Percentiles rank a stretch among this genome's conserved stretches.
phyloP scores from a whole-genome alignment of 2,113 vertebrate species.

The Rhombomys opimus region DNA sequence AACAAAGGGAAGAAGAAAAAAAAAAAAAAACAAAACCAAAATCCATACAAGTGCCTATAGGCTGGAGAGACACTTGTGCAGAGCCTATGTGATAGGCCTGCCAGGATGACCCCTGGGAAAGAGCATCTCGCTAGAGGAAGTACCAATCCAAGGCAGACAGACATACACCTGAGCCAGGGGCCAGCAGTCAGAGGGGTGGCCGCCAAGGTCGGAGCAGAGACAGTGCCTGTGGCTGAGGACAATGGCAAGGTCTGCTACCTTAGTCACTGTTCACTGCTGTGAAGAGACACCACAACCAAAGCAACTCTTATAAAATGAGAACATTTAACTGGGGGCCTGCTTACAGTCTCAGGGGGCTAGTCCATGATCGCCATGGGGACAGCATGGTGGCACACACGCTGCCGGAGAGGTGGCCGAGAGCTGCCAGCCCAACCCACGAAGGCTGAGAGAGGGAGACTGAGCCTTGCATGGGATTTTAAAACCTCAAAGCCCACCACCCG shows the following conservation, averaged over 20 bases:
- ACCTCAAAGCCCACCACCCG: not conserved
- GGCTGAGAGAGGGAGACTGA: not conserved
- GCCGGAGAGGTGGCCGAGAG: not conserved
- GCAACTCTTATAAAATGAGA: not conserved
- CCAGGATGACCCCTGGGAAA: rapidly evolving
- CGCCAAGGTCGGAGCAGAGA: not conserved
- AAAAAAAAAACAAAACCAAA: no score
- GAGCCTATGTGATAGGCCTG: not conserved
- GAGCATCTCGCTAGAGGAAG: rapidly evolving
- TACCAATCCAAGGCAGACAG: not conserved
- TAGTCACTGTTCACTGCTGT: not conserved
- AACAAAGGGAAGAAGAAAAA: not conserved
- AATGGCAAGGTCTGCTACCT: rapidly evolving
- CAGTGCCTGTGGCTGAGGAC: rapidly evolving
- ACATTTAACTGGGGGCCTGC: not conserved
- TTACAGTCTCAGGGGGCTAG: not conserved
- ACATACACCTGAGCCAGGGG: rapidly evolving
- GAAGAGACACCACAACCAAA: not conserved
- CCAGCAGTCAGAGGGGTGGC: not conserved
- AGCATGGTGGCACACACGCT: rapidly evolving
- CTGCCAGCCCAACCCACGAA: not conserved
- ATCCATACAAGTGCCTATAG: not conserved
- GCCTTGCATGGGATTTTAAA: not conserved
- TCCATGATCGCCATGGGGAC: no score
- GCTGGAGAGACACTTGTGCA: not conserved